Percentiles rank a stretch among this genome's conserved stretches.
Evolutionary conservation across 2,888 invertebrate genomes (phyloP).

Genomic region (Zygothrica quintamaculata): DNA sequence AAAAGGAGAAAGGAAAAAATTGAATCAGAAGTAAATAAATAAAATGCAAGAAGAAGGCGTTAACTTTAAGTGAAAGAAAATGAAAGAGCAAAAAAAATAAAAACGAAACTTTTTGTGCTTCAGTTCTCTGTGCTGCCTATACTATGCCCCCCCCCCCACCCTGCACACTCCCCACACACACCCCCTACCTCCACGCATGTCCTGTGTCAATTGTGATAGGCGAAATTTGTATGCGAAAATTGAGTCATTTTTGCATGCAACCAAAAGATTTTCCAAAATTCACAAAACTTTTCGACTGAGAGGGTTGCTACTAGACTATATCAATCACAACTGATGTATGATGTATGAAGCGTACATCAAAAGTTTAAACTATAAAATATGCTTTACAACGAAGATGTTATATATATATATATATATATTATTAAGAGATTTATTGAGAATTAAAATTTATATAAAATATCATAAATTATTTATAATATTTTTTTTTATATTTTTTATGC

Average conservation of each 20-base stretch:
- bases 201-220: conserved; percentile 52
- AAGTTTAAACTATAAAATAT: too few relatives aligned
- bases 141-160: not conserved
- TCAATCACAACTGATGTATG: not conserved
- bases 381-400: too few relatives aligned
- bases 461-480: too few relatives aligned
- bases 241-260: conserved; percentile 51
- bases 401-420: too few relatives aligned
- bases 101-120: too few relatives aligned
- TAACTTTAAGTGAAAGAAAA: conserved; percentile 41
- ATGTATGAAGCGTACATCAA: too few relatives aligned
- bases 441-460: too few relatives aligned
- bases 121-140: too few relatives aligned
- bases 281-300: conserved; percentile 20
- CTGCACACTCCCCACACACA: not conserved
- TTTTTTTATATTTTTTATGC: too few relatives aligned
- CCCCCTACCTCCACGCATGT: conserved; percentile 20
- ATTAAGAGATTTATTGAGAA: too few relatives aligned
- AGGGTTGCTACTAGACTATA: conserved; percentile 3
- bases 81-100: too few relatives aligned
- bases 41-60: conserved; percentile 1
- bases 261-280: conserved; percentile 26
- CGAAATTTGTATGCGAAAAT: conserved; percentile 58
- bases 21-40: not conserved
- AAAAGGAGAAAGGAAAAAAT: too few relatives aligned